A percentile compares a stretch with the other conserved stretches of the same genome.
phyloP scores from a whole-genome alignment of 2,113 vertebrate species.

The Lichenostomus cassidix region DNA sequence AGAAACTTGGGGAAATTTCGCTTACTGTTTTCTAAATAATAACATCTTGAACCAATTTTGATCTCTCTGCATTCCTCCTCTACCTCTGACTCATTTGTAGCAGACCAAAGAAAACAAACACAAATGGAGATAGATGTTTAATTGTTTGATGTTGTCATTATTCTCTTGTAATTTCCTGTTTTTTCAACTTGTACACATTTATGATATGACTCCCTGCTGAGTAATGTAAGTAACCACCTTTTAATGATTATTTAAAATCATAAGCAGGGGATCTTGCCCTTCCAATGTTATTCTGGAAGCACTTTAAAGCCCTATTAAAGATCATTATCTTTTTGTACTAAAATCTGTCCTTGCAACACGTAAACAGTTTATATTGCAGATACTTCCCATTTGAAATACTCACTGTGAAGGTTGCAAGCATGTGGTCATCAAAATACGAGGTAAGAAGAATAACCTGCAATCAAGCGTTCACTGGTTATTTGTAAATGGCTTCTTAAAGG shows the following conservation, averaged over 20 bases:
- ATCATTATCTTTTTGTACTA: background rate
- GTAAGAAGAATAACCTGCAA: background rate
- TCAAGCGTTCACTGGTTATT: background rate
- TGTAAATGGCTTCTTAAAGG: background rate
- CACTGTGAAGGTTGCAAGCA: background rate
- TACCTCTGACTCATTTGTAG: background rate
- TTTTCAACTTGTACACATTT: background rate
- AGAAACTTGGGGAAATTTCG: background rate
- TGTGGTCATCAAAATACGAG: background rate
- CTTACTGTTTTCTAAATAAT: background rate
- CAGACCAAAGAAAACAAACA: background rate
- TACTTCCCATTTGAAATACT: background rate
- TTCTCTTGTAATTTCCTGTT: background rate
- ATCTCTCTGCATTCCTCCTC: background rate
- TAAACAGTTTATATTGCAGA: background rate
- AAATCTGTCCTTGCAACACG: background rate
- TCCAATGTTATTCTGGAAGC: background rate
- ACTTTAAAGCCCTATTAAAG: background rate
- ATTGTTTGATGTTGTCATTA: background rate
- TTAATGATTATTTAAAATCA: background rate
- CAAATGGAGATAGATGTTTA: background rate
- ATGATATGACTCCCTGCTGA: background rate
- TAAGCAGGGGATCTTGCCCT: background rate
- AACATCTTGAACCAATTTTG: background rate
- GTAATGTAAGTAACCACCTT: background rate